Base-by-base conservation (phyloP, 92 coral and sea anemone species). In the Phenganax stokvisi region DNA sequence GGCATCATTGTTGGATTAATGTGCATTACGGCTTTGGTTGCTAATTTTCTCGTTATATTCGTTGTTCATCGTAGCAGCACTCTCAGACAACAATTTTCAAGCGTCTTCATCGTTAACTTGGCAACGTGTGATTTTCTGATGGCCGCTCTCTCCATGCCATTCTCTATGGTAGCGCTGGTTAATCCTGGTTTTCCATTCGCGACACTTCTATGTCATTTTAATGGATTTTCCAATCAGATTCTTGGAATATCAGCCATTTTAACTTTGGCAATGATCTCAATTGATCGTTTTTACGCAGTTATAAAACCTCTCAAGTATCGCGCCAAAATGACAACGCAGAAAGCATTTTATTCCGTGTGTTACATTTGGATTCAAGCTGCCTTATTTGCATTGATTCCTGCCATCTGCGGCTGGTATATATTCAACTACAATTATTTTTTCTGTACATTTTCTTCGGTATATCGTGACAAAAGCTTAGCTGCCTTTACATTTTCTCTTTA, bases 61-160 rank as follows among this genome's bases (percentile, higher is more conserved):
- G 98, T 93, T 13, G 98, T 93, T n/a, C 89, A 91, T 82, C 85
- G 98, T 37, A 91, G 93, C 83, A 91, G 89, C n/a, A 92, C 88
- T 53, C 93, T 93, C 28, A 81, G 97, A 57, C 85, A 83, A 64
- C 93, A 93, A 55, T 91, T 93, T 37, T 93, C 98, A 51, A 93
- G 98, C 73, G 98, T 93, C 3, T 93, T 93, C 44, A 88, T 93
- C 61, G 98, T 93, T 1, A 93, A 93, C 74, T 86, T 93, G 88
- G 98, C 98, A 11, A 84, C 91, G 71, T 91, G 98, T 57, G 98
- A 93, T 84, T 91, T 93, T 54, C 79, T 91, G 74, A 93, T 89
- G 91, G 96, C 98, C 51, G 55, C 91, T 10, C 88, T 93, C 72
- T 96, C 98, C 51, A 93, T 93, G 98, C 98, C 98, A 44, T 91